Conservation (phyloP, 2,113 vertebrate genomes). For the Seriola quinqueradiata region DNA sequence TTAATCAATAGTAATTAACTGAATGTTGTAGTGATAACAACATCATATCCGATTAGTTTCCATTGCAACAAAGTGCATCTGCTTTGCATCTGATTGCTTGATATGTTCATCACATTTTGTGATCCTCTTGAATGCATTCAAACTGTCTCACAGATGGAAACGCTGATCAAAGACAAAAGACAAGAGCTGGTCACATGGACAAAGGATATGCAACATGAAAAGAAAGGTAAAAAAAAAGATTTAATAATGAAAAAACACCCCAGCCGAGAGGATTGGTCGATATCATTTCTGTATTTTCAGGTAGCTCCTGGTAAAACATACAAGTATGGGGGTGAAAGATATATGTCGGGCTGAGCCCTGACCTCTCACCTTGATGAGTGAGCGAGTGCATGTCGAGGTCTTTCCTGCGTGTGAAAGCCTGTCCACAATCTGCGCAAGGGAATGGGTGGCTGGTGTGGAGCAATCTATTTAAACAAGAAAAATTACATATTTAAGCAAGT, state of each 20-base stretch:
- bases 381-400: conserved; percentile 92
- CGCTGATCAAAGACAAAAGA: conserved; percentile 6
- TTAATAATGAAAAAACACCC: background rate
- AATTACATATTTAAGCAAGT: background rate
- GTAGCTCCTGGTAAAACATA: background rate
- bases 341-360: conserved; percentile 1
- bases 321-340: background rate
- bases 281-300: background rate
- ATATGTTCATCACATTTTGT: conserved; percentile 10
- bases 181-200: background rate
- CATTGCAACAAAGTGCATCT: conserved; percentile 11
- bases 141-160: conserved; percentile 1
- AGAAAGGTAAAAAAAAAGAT: background rate
- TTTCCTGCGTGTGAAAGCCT: conserved; percentile 89
- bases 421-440: conserved; percentile 88
- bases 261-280: background rate
- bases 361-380: conserved; percentile 85
- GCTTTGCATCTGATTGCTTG: conserved; percentile 9
- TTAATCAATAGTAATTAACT: conserved; percentile 69
- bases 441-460: conserved; percentile 93
- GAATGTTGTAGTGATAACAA: conserved; percentile 45
- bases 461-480: conserved; percentile 76
- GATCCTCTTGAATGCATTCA: background rate
- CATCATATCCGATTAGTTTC: conserved; percentile 60
- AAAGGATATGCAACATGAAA: background rate